phyloP scores from a whole-genome alignment of 2,797 vertebrate genomes.

The Forpus xanthops region DNA sequence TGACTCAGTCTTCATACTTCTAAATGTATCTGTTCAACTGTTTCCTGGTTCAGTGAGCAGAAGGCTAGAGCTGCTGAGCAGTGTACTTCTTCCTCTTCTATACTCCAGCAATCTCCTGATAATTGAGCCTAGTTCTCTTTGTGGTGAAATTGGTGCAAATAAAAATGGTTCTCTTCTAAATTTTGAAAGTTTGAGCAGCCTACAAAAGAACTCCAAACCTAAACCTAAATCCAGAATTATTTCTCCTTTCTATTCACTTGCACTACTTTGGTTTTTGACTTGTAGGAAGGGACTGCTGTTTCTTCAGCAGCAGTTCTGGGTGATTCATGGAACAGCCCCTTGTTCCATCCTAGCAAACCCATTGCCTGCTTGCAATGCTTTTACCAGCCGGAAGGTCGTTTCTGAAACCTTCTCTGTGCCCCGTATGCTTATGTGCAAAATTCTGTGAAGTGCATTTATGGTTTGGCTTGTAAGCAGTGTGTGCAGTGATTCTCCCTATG shows the following conservation, averaged over 20 bases:
- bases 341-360: neutral
- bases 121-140: neutral
- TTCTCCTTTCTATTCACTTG: neutral
- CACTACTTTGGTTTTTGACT: neutral
- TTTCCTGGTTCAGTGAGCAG: conserved; percentile 28
- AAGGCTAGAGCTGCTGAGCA: neutral
- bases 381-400: neutral
- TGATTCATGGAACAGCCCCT: neutral
- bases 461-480: neutral
- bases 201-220: neutral
- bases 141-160: neutral
- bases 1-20: conserved; percentile 24
- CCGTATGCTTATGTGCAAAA: neutral
- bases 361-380: neutral
- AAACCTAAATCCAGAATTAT: no score
- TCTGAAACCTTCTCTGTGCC: neutral
- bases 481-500: neutral
- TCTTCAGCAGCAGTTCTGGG: neutral
- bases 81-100: neutral
- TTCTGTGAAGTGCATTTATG: neutral
- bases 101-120: neutral
- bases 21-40: neutral
- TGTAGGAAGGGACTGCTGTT: neutral
- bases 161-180: neutral
- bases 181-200: neutral